Percentiles rank a stretch among this genome's conserved stretches.
Conservation (phyloP, 2,797 vertebrate species). For the Lagorchestes hirsutus region DNA sequence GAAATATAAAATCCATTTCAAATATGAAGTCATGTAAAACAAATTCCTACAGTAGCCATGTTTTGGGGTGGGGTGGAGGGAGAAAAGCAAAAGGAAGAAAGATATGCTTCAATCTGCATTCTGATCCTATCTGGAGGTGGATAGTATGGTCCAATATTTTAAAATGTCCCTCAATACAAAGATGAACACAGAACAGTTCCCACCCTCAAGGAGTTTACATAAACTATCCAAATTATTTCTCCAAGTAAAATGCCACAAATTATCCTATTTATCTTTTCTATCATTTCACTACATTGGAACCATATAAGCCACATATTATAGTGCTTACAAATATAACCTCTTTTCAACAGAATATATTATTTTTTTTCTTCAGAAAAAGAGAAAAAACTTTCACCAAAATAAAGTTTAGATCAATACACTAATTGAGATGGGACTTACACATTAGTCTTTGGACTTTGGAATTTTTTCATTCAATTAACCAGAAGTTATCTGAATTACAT, state of each 20-base stretch:
- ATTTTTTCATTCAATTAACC: constrained; percentile 25
- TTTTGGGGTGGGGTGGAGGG: too few species aligned
- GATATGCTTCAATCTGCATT: too few species aligned
- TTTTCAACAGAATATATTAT: constrained; percentile 57
- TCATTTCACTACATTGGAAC: background rate
- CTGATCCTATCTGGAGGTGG: too few species aligned
- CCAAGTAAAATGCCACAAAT: constrained; percentile 53
- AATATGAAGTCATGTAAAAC: too few species aligned
- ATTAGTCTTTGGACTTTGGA: constrained; percentile 8
- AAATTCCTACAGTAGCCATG: too few species aligned
- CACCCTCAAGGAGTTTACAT: background rate
- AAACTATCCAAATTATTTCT: constrained; percentile 31
- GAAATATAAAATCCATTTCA: too few species aligned
- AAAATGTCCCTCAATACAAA: too few species aligned
- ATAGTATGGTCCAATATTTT: too few species aligned
- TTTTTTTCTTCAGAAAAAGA: constrained; percentile 15
- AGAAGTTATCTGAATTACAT: constrained; percentile 23
- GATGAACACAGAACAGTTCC: too few species aligned
- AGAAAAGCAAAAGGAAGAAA: too few species aligned
- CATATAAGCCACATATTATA: constrained; percentile 46
- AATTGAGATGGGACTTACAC: background rate
- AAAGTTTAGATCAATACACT: constrained; percentile 33
- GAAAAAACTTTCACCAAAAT: constrained; percentile 33
- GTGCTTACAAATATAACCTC: background rate
- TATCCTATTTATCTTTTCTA: background rate